Evolutionary conservation across 1,140 invertebrate species (phyloP).

Genomic region (Zophobas morio): DNA sequence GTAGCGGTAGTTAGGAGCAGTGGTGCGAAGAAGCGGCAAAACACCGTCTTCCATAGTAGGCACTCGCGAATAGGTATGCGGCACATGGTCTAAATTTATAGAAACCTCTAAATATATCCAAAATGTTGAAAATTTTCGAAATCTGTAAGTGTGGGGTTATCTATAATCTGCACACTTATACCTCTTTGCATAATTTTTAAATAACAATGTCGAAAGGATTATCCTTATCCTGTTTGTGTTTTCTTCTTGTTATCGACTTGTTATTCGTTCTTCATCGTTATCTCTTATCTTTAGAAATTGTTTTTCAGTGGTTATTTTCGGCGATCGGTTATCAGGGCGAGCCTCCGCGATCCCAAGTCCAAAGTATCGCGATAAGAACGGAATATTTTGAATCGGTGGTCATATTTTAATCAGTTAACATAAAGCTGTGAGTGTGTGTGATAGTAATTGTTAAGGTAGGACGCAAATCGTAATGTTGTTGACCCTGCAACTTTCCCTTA

Average conservation of each 20-base stretch:
- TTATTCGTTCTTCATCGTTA: background rate
- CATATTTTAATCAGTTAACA: background rate
- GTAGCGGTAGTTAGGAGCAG: too few relatives aligned
- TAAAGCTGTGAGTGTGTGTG: background rate
- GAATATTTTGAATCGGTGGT: background rate
- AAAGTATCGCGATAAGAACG: background rate
- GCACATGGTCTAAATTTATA: too few relatives aligned
- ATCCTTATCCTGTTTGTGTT: background rate
- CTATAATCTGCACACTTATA: too few relatives aligned
- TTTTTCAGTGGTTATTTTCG: background rate
- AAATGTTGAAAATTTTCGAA: too few relatives aligned
- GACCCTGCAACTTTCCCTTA: too few relatives aligned
- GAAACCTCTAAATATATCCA: too few relatives aligned
- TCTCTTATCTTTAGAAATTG: background rate
- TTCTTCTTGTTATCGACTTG: background rate
- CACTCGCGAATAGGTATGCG: too few relatives aligned
- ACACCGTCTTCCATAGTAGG: too few relatives aligned
- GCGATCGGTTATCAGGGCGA: background rate
- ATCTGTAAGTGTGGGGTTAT: too few relatives aligned
- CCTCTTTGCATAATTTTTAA: background rate
- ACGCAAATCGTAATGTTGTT: too few relatives aligned
- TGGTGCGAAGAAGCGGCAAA: too few relatives aligned
- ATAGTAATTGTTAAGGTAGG: too few relatives aligned
- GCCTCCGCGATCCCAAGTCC: slow-evolving; percentile 1
- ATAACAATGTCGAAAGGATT: background rate